Percentiles rank a stretch among this genome's conserved stretches.
phyloP scores from a whole-genome alignment of 2,797 vertebrate species.

The Labeo calbasu region DNA sequence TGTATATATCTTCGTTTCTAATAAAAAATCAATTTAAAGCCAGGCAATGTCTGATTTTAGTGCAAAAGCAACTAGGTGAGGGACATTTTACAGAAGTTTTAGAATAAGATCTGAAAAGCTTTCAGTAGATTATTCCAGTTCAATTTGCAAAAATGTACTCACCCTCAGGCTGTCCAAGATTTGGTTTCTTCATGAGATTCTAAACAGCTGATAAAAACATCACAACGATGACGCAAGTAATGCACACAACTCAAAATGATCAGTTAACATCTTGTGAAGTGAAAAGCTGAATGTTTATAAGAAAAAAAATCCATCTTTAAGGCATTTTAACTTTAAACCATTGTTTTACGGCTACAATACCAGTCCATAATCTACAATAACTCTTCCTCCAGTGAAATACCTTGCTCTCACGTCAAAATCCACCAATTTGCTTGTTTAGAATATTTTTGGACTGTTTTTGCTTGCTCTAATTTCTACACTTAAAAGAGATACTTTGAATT shows the following conservation, averaged over 20 bases:
- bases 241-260: no score
- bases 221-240: background rate
- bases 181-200: background rate
- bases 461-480: background rate
- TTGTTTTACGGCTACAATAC: background rate
- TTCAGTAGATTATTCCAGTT: background rate
- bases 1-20: background rate
- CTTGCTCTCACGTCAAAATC: background rate
- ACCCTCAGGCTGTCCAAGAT: background rate
- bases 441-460: background rate
- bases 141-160: background rate
- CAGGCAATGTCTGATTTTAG: conserved; percentile 9
- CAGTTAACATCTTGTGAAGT: background rate
- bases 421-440: background rate
- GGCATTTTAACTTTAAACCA: background rate
- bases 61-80: background rate
- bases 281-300: background rate
- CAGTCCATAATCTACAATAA: background rate
- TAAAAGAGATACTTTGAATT: no score
- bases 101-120: background rate
- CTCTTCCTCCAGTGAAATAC: background rate
- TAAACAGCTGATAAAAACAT: background rate
- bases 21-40: conserved; percentile 2
- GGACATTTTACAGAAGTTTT: background rate
- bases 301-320: background rate